phyloP scores from a whole-genome alignment of 2,888 invertebrate genomes.

The Caenorhabditis wallacei region DNA sequence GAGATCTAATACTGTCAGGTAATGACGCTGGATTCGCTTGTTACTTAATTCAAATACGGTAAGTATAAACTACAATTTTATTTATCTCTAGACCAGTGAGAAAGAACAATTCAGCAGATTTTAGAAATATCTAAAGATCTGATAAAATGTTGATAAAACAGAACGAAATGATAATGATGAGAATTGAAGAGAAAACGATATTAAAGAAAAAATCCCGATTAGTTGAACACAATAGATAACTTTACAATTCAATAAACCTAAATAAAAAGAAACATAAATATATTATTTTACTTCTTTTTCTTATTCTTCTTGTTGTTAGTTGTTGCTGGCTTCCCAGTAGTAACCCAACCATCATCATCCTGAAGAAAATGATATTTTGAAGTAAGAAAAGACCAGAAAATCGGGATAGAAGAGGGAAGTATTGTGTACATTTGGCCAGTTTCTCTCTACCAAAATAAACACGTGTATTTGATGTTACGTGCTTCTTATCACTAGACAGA shows the following conservation, averaged over 20 bases:
- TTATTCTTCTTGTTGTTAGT: conserved; percentile 52
- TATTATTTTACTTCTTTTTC: conserved; percentile 54
- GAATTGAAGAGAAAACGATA: conserved; percentile 6
- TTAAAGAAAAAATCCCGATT: neutral
- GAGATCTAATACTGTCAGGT: conserved; percentile 70
- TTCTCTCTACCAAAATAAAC: conserved; percentile 55
- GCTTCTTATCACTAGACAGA: conserved; percentile 55
- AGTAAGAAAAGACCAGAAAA: neutral
- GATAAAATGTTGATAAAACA: neutral
- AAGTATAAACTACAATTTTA: conserved; percentile 12
- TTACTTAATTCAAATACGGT: conserved; percentile 5
- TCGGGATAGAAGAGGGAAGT: neutral
- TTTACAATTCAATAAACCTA: conserved; percentile 6
- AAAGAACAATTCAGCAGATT: conserved; percentile 7
- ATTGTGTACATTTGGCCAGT: conserved; percentile 50
- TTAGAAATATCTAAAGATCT: neutral
- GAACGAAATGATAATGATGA: conserved; percentile 25
- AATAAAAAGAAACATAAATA: neutral
- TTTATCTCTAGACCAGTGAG: conserved; percentile 35
- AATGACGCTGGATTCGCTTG: conserved; percentile 63
- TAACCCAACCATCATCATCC: conserved; percentile 60
- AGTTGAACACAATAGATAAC: conserved; percentile 12
- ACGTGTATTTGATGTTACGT: conserved; percentile 56
- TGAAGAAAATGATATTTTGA: conserved; percentile 24
- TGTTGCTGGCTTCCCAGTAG: conserved; percentile 43